These are phyloP conservation scores for Sminthurinus aureus DNA, from an alignment of 2,888 invertebrate genomes.

Conservation along the genomic window DNA sequence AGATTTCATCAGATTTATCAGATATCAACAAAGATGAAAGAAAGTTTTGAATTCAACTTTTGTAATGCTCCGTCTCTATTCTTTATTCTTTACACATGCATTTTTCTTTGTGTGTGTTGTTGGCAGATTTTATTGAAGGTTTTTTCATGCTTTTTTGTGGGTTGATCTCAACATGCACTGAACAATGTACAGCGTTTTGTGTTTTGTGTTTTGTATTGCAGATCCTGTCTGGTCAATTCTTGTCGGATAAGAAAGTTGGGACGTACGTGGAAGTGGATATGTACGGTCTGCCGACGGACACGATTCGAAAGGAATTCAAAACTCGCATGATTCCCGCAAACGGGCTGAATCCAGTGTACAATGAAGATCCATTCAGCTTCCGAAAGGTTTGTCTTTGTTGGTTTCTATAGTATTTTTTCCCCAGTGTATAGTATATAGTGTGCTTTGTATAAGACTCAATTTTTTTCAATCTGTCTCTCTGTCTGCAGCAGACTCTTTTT, in stretches of 20 bases:
- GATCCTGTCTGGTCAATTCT: conserved; percentile 98
- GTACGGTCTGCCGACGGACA: conserved; percentile 96
- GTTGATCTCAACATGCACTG: too few species aligned
- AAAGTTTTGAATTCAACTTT: too few species aligned
- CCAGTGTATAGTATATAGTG: not conserved
- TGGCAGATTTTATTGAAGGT: too few species aligned
- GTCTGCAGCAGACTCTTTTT: not conserved
- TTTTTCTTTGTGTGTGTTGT: too few species aligned
- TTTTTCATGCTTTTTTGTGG: too few species aligned
- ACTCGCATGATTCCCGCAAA: conserved; percentile 96
- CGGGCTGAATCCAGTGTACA: conserved; percentile 98
- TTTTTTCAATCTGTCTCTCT: not conserved
- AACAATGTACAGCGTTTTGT: not conserved
- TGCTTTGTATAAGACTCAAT: not conserved
- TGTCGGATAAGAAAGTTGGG: conserved; percentile 98
- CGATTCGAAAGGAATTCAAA: conserved; percentile 96
- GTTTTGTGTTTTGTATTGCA: conserved; percentile 61
- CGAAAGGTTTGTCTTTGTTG: conserved; percentile 74
- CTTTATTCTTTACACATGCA: too few species aligned
- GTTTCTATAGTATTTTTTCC: not conserved
- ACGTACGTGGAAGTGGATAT: conserved; percentile 99
- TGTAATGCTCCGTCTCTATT: too few species aligned
- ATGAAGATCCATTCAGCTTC: conserved; percentile 97
- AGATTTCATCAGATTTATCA: too few species aligned
- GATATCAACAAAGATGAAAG: too few species aligned